These are phyloP conservation scores for Saccostrea echinata DNA, from an alignment of 1,140 invertebrate genomes.

Conservation along the genomic window DNA sequence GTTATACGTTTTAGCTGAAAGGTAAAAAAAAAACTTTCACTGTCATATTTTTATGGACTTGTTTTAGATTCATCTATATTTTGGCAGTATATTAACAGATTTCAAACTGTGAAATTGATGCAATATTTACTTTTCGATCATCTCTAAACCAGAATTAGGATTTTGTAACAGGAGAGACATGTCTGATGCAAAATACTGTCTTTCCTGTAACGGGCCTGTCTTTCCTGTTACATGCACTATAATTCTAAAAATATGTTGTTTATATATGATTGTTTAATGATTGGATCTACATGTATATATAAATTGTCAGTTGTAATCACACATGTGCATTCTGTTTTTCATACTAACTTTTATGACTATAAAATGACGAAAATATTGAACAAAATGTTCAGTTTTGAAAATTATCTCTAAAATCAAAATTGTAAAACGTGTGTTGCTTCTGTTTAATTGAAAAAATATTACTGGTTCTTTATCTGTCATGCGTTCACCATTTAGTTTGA, in stretches of 20 bases:
- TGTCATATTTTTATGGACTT: too few relatives aligned
- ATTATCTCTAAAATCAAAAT: neutral
- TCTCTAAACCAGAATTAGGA: too few relatives aligned
- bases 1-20: too few relatives aligned
- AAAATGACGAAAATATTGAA: neutral
- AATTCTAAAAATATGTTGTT: slow-evolving; percentile 8
- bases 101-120: neutral
- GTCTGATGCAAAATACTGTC: neutral
- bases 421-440: neutral
- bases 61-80: too few relatives aligned
- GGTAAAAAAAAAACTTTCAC: neutral
- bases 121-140: neutral
- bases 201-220: neutral
- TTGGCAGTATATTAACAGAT: slow-evolving; percentile 3
- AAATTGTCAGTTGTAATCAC: neutral
- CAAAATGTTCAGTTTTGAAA: neutral
- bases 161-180: slow-evolving; percentile 23
- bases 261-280: neutral
- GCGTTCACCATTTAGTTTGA: too few relatives aligned
- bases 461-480: too few relatives aligned
- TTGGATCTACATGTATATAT: neutral
- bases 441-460: neutral
- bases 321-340: neutral
- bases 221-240: slow-evolving; percentile 21
- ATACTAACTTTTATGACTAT: neutral